phyloP scores from a whole-genome alignment of 2,888 invertebrate genomes.

The Rutpela maculata region DNA sequence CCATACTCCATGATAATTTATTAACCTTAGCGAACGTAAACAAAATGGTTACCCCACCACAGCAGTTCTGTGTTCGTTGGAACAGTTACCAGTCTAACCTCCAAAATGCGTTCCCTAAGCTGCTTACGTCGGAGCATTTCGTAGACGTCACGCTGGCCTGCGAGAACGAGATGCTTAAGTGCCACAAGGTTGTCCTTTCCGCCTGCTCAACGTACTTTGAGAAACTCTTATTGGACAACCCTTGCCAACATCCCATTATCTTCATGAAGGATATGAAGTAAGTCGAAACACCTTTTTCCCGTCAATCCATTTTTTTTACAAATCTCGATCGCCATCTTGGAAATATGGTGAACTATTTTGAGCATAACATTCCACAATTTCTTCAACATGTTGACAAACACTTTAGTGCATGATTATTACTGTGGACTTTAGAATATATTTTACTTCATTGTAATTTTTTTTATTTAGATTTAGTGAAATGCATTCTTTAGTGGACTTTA shows the following conservation, averaged over 20 bases:
- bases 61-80: constrained; percentile 87
- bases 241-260: constrained; percentile 90
- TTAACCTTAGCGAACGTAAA: constrained; percentile 23
- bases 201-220: constrained; percentile 92
- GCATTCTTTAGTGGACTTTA: constrained; percentile 90
- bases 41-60: constrained; percentile 69
- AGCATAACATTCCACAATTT: too few species aligned
- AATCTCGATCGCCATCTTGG: too few species aligned
- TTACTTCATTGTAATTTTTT: neutral
- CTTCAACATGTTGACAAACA: too few species aligned
- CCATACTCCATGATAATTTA: constrained; percentile 31
- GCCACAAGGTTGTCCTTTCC: constrained; percentile 90
- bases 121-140: constrained; percentile 87
- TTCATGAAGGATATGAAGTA: constrained; percentile 89
- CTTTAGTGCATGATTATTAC: too few species aligned
- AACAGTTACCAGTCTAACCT: constrained; percentile 89
- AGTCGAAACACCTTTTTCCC: constrained; percentile 52
- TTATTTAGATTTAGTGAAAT: constrained; percentile 83
- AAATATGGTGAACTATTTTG: too few species aligned
- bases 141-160: constrained; percentile 93
- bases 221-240: constrained; percentile 86
- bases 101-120: constrained; percentile 85
- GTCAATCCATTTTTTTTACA: too few species aligned
- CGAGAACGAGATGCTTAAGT: constrained; percentile 89
- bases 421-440: too few species aligned